A percentile compares a stretch with the other conserved stretches of the same genome.
Evolutionary conservation across 2,113 vertebrate species (phyloP).

Genomic region (Ascaphus truei): DNA sequence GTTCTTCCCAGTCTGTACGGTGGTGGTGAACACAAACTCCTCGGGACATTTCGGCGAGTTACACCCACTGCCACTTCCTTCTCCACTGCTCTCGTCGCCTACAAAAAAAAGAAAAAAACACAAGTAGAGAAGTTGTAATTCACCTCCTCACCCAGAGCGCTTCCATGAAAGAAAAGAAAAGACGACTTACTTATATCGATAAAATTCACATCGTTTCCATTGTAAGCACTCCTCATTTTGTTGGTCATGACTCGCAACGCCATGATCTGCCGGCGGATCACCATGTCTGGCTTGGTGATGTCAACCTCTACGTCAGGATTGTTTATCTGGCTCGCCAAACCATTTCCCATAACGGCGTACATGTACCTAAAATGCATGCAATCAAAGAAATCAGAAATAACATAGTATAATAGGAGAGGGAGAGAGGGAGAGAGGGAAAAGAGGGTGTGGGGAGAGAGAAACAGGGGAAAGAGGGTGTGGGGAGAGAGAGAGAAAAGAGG

Average conservation of each 20-base stretch:
- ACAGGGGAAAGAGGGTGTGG: too few species aligned
- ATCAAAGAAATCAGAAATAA: neutral
- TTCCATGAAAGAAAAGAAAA: neutral
- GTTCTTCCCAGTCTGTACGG: constrained; percentile 48
- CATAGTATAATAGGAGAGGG: too few species aligned
- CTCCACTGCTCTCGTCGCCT: constrained; percentile 82
- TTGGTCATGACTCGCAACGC: constrained; percentile 85
- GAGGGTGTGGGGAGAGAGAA: too few species aligned
- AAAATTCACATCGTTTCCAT: constrained; percentile 82
- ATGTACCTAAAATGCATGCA: constrained; percentile 71
- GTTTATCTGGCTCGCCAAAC: constrained; percentile 86
- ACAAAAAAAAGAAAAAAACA: constrained; percentile 17
- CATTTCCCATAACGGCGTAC: constrained; percentile 85
- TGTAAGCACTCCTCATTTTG: constrained; percentile 88
- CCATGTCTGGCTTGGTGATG: constrained; percentile 80
- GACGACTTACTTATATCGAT: constrained; percentile 72
- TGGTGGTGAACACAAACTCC: constrained; percentile 76
- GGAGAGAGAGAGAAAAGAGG: too few species aligned
- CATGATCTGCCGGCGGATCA: constrained; percentile 88
- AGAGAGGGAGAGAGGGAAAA: too few species aligned
- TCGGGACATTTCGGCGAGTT: constrained; percentile 69
- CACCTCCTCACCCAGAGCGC: too few species aligned
- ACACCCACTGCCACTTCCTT: constrained; percentile 89
- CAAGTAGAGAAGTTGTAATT: too few species aligned
- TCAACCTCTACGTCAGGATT: constrained; percentile 94